phyloP scores from a whole-genome alignment of 2,113 vertebrate genomes.

The Pontoporia blainvillei region DNA sequence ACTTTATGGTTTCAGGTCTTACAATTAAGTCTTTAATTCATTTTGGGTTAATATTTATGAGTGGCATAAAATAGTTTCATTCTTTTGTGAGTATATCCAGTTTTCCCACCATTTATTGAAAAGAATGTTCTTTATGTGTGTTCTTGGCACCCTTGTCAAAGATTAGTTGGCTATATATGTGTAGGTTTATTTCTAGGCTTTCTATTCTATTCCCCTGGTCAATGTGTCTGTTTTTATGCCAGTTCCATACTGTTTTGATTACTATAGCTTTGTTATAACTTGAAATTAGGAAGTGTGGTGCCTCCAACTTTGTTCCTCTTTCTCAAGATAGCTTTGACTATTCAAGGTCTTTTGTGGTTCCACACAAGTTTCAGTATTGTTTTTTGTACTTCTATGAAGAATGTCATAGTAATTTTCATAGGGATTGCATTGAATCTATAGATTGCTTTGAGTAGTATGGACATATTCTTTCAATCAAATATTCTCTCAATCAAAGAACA shows the following conservation, averaged over 20 bases:
- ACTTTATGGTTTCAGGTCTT: neutral
- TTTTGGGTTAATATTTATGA: neutral
- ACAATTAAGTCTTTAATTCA: neutral
- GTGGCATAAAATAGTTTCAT: neutral
- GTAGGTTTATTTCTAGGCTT: neutral
- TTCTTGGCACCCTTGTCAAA: neutral
- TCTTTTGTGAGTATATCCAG: neutral
- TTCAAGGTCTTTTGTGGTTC: neutral
- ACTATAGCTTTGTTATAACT: neutral
- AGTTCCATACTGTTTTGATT: neutral
- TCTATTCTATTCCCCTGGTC: neutral
- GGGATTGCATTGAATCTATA: neutral
- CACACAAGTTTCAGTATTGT: neutral
- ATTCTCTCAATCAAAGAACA: neutral
- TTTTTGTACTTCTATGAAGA: neutral
- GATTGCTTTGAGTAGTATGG: neutral
- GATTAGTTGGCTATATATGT: neutral
- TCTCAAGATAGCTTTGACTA: neutral
- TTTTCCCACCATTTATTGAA: neutral
- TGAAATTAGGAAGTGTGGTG: neutral
- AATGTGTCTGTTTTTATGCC: neutral
- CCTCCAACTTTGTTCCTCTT: neutral
- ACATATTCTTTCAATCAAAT: neutral
- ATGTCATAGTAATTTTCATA: neutral
- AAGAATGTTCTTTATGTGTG: neutral